Conservation (phyloP, 2,888 invertebrate genomes). For the Vannuccia rotundouncinata region DNA sequence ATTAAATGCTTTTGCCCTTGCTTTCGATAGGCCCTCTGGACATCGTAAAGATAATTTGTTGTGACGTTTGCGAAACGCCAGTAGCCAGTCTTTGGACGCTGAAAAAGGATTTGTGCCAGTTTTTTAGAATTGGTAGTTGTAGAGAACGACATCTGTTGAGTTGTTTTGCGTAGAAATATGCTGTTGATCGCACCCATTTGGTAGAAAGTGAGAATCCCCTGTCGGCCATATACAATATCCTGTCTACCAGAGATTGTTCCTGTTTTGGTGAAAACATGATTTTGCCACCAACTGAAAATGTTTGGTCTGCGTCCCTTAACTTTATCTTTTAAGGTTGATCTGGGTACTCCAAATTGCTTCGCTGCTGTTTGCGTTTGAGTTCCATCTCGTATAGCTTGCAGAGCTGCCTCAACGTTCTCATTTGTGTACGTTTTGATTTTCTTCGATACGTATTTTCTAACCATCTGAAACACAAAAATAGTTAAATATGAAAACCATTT, state of each 20-base stretch:
- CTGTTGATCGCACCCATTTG: neutral
- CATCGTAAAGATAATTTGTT: neutral
- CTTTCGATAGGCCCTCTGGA: neutral
- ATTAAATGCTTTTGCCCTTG: slow-evolving; percentile 6
- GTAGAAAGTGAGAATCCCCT: neutral
- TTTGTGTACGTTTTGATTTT: neutral
- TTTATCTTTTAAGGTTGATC: neutral
- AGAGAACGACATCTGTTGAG: neutral
- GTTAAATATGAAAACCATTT: neutral
- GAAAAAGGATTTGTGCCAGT: slow-evolving; percentile 27
- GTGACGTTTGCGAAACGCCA: neutral
- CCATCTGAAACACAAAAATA: neutral
- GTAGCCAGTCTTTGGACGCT: neutral
- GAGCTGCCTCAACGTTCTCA: neutral
- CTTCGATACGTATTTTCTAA: neutral
- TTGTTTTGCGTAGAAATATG: neutral
- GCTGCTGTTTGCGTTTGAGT: neutral
- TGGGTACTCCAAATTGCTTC: neutral
- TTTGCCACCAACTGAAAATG: slow-evolving; percentile 8
- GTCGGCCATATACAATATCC: neutral
- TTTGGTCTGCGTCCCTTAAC: slow-evolving; percentile 1
- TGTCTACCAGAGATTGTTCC: neutral
- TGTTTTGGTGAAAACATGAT: neutral
- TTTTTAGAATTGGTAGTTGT: neutral
- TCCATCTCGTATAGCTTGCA: slow-evolving; percentile 5